These are phyloP conservation scores for Brachyalestes nurse DNA, from an alignment of 2,797 vertebrate species.

Conservation along the genomic window DNA sequence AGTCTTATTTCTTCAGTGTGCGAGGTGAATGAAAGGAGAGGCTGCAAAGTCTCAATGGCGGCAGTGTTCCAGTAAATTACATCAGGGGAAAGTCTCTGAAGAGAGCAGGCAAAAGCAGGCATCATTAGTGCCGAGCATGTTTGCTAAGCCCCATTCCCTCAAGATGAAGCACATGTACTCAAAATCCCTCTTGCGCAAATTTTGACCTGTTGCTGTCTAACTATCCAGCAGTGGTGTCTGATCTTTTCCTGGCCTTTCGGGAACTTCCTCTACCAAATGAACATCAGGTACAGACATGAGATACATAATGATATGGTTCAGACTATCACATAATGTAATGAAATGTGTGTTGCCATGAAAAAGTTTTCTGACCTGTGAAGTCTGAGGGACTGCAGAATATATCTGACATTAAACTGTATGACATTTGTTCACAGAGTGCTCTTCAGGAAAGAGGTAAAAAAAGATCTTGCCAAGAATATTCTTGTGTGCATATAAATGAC, in stretches of 20 bases:
- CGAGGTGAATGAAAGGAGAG: constrained; percentile 18
- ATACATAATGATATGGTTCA: constrained; percentile 28
- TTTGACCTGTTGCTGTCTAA: constrained; percentile 58
- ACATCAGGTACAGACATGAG: constrained; percentile 23
- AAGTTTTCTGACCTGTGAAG: background rate
- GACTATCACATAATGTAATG: constrained; percentile 1
- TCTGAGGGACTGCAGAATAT: too few species aligned
- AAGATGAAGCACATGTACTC: constrained; percentile 47
- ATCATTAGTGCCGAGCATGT: constrained; percentile 58
- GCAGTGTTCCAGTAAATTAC: constrained; percentile 58
- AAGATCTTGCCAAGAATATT: too few species aligned
- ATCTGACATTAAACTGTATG: too few species aligned
- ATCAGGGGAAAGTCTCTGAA: constrained; percentile 58
- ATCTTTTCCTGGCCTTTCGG: constrained; percentile 50
- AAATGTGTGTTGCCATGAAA: background rate
- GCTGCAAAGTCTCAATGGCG: constrained; percentile 61
- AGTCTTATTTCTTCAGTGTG: constrained; percentile 35
- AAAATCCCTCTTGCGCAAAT: constrained; percentile 53
- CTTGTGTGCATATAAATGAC: too few species aligned
- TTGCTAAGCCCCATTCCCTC: constrained; percentile 51
- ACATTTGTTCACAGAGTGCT: too few species aligned
- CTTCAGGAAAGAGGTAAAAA: too few species aligned
- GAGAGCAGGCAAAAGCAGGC: constrained; percentile 44
- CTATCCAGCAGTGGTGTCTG: constrained; percentile 45
- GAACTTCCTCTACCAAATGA: constrained; percentile 43